Evolutionary conservation across 64 coral and sea anemone species (phyloP).

Genomic region (Trachythela sp.): DNA sequence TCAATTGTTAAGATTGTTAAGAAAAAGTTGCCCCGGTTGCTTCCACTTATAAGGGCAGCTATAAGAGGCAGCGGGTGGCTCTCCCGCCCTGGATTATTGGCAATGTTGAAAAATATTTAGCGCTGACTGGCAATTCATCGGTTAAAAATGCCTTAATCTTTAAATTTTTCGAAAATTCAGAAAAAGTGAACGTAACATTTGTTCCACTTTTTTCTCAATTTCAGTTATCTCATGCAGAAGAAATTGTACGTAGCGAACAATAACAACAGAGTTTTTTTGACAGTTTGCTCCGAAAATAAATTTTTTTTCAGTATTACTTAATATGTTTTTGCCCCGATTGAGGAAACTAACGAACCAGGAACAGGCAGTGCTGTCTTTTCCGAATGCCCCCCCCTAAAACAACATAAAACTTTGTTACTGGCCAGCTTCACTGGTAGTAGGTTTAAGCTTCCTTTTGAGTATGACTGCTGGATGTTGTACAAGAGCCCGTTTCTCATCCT

Average conservation of each 20-base stretch:
- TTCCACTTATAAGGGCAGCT: no score
- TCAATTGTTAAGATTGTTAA: no score
- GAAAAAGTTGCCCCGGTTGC: no score
- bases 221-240: background rate
- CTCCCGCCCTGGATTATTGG: no score
- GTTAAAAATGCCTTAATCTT: background rate
- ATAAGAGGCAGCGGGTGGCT: no score
- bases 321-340: background rate
- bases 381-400: constrained; percentile 18
- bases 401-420: constrained; percentile 14
- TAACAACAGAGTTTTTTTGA: background rate
- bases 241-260: constrained; percentile 31
- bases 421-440: constrained; percentile 44
- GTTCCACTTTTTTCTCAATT: constrained; percentile 24
- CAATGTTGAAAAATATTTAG: background rate
- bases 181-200: constrained; percentile 8
- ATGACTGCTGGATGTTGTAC: constrained; percentile 44
- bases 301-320: constrained; percentile 23
- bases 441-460: constrained; percentile 31
- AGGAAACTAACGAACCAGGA: constrained; percentile 18
- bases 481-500: constrained; percentile 30
- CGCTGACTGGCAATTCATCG: background rate
- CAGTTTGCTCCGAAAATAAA: constrained; percentile 24
- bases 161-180: background rate
- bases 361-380: constrained; percentile 27